These are phyloP conservation scores for Cotesia typhae DNA, from an alignment of 1,140 invertebrate genomes.

Conservation along the genomic window DNA sequence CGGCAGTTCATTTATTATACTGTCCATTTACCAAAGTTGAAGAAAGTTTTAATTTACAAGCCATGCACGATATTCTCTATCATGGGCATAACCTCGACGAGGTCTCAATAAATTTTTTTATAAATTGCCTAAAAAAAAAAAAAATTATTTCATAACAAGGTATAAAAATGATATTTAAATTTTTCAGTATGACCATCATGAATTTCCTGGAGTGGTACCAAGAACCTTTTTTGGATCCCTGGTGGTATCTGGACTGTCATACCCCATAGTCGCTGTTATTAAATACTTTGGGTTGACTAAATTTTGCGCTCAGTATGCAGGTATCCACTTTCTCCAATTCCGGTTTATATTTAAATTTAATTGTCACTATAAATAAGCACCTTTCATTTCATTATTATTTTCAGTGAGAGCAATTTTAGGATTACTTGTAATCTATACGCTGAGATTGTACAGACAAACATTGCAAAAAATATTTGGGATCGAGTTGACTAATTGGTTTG, in stretches of 20 bases:
- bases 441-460: slow-evolving; percentile 77
- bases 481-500: slow-evolving; percentile 82
- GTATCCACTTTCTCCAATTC: slow-evolving; percentile 69
- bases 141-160: no score
- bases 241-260: slow-evolving; percentile 80
- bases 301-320: slow-evolving; percentile 90
- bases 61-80: slow-evolving; percentile 96
- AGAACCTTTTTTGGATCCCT: slow-evolving; percentile 95
- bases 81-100: slow-evolving; percentile 82
- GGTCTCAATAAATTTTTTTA: slow-evolving; percentile 67
- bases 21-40: slow-evolving; percentile 99
- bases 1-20: slow-evolving; percentile 80
- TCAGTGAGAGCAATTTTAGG: slow-evolving; percentile 86
- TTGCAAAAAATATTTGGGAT: slow-evolving; percentile 81
- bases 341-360: slow-evolving; percentile 29
- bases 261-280: slow-evolving; percentile 77
- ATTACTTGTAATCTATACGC: slow-evolving; percentile 76
- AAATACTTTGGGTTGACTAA: slow-evolving; percentile 80
- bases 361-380: neutral
- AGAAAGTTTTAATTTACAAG: slow-evolving; percentile 99
- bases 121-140: neutral
- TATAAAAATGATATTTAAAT: neutral
- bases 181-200: slow-evolving; percentile 93
- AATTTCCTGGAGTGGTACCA: slow-evolving; percentile 98
- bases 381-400: slow-evolving; percentile 58